These are phyloP conservation scores for Coptodon rendalli DNA, from an alignment of 2,113 vertebrate genomes.

Conservation along the genomic window DNA sequence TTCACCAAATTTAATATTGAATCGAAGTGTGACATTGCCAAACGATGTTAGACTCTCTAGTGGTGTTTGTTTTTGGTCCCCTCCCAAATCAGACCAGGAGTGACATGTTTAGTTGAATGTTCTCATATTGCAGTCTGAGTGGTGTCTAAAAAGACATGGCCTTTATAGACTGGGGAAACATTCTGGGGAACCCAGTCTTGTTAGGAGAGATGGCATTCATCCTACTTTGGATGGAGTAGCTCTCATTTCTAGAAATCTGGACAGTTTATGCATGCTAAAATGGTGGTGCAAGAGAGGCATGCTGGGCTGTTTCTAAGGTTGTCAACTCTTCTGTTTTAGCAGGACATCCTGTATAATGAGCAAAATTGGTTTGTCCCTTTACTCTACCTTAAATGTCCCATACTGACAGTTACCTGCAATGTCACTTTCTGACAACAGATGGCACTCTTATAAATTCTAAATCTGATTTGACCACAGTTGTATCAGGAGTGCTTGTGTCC, in stretches of 20 bases:
- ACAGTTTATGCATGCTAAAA: background rate
- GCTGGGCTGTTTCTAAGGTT: background rate
- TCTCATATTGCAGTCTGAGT: background rate
- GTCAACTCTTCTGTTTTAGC: background rate
- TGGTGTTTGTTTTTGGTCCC: background rate
- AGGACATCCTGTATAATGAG: background rate
- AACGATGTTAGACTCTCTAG: fast-evolving
- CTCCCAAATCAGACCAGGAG: background rate
- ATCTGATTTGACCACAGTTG: background rate
- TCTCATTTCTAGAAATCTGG: background rate
- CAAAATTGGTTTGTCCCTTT: background rate
- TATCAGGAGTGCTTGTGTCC: background rate
- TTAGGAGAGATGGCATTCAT: background rate
- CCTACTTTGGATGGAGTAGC: background rate
- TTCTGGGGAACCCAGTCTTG: background rate
- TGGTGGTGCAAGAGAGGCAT: background rate
- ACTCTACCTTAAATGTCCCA: background rate
- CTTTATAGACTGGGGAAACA: background rate
- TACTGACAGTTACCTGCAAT: background rate
- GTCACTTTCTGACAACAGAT: background rate
- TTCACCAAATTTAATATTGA: background rate
- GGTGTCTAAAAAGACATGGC: background rate
- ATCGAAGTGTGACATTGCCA: background rate
- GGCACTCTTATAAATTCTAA: background rate
- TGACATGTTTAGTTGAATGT: background rate